Evolutionary conservation across 2,888 invertebrate species (phyloP), one percentile per base, ranked within the genome.

Genomic region (Lithosia quadra): DNA sequence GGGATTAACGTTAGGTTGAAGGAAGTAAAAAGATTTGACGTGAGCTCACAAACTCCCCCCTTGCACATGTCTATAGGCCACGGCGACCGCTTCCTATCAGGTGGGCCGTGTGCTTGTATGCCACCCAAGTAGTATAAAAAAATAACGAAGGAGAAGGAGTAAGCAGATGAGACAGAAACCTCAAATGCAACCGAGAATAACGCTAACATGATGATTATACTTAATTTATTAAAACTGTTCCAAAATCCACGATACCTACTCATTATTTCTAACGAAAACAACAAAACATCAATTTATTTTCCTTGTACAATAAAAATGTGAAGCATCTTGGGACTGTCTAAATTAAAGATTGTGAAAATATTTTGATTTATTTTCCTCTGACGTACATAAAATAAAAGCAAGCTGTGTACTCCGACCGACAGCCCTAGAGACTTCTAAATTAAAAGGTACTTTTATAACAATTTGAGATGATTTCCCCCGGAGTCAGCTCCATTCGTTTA

Each of bases 391-490:
- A 78, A 76, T 73, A 72, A 76, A 79, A 74, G 75, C 73, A 73
- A 69, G 72, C 67, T 73, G 62, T 67, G 62, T 58, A 63, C 67
- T 67, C 58, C 28, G 11, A 59, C 71, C 72, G 60, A 69, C 71
- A 65, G 36, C 80, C 76, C 79, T 63, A 39, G 78, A 72, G 80
- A 76, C 22, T 72, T 76, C 69, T 75, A 75, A 76, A 80, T 80
- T 80, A 80, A 78, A 76, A 76, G 71, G 76, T 74, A 78, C 80
- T 80, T 75, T 75, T 71, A 69, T 80, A 76, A 78, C 75, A 80
- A 80, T 78, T 80, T 80, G 60, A 69, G 69, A 78, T 76, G 78
- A 80, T 80, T 80, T 78, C 73, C 76, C 80, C 67, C 74, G 74
- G 53, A 80, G 76, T 80, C 76, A 70, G 78, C 68, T 76, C 72